Base-by-base conservation (phyloP, 2,888 invertebrate species). In the Agriotes lineatus region DNA sequence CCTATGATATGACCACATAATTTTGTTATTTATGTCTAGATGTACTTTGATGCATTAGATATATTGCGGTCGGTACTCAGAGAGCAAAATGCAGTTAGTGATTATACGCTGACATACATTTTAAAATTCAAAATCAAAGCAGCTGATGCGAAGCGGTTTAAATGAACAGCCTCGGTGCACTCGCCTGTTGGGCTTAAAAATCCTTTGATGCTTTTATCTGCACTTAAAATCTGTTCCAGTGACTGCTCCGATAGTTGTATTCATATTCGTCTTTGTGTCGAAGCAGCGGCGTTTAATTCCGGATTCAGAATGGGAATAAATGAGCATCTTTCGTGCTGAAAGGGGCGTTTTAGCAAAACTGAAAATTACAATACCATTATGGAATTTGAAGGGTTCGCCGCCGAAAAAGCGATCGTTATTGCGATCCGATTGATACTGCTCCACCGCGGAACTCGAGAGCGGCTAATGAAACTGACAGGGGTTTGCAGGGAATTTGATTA, bases 251-350 rank as follows among this genome's bases (percentile, higher is more conserved):
- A 60, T 60, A 48, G 60, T 60, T 60, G 30, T 45, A 60, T 60
- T 60, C 45, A 60, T 45, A 60, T 60, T 60, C 60, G 19, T 60
- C 60, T 60, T 60, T 60, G 33, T 60, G 48, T 45, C 42, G 42
- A 58, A 58, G 58, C 20, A 35, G 20, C 42, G 16, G 25, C 60
- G 42, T 48, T 60, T 60, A n/a, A n/a, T n/a, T 45, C 45, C 42
- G n/a, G 33, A 48, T 60, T 33, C 16, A 33, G 20, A 45, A 33
- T 19, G 16, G 35, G 19, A 48, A 16, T 39, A 57, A 30, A 33
- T 52, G 56, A 39, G 19, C n/a, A 19, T 37, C 56, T 56, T 56
- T 56, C 37, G 37, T 35, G 39, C 19, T 20, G 9, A 52, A 52
- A 35, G 33, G 10, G 19, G 12, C 6, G 25, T 10, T 20, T n/a